These are phyloP conservation scores for Nyctalus aviator DNA, from an alignment of 2,797 vertebrate species.

Conservation along the genomic window DNA sequence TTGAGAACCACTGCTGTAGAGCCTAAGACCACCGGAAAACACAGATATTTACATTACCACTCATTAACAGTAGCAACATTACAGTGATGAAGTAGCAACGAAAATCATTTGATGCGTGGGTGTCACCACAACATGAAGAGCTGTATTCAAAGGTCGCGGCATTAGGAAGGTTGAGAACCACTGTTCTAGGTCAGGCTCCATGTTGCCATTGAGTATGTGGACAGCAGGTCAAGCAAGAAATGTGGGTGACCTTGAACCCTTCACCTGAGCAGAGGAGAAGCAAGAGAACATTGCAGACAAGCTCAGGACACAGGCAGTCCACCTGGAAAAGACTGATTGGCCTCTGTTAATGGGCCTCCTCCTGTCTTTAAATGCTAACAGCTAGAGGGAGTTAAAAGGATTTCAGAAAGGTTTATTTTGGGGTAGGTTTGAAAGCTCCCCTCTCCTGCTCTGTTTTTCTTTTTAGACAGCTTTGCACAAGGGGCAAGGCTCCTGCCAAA, in stretches of 20 bases:
- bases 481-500: conserved; percentile 82
- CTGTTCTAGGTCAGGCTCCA: not conserved
- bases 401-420: conserved; percentile 63
- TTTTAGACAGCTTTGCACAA: conserved; percentile 79
- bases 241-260: not conserved
- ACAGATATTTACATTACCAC: too few relatives aligned
- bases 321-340: not conserved
- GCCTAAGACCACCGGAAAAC: too few relatives aligned
- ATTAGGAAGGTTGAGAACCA: too few relatives aligned
- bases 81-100: too few relatives aligned
- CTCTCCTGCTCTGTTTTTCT: conserved; percentile 65
- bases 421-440: conserved; percentile 58
- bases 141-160: too few relatives aligned
- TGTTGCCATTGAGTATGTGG: not conserved
- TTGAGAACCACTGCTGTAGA: too few relatives aligned
- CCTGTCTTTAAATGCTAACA: conserved; percentile 42
- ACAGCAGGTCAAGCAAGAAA: not conserved
- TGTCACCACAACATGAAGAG: too few relatives aligned
- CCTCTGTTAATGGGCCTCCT: conserved; percentile 44
- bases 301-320: not conserved
- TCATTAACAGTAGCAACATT: too few relatives aligned
- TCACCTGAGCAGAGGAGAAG: not conserved
- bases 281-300: too few relatives aligned
- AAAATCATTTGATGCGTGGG: too few relatives aligned
- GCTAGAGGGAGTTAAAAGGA: conserved; percentile 64